A percentile compares a stretch with the other conserved stretches of the same genome.
phyloP scores from a whole-genome alignment of 2,113 vertebrate genomes.

The Sceloporus undulatus region DNA sequence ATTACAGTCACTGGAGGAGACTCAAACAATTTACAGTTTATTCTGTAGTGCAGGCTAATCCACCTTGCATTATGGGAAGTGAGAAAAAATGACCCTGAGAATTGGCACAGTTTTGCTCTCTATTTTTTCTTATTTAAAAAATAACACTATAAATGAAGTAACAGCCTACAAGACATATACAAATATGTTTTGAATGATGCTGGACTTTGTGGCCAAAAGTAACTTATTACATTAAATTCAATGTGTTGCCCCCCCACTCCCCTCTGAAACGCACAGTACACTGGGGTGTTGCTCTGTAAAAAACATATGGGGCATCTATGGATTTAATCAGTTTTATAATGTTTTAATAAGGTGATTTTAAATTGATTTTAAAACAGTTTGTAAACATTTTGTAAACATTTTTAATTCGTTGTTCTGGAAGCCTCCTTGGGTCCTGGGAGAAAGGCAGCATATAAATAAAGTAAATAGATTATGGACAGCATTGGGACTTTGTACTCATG shows the following conservation, averaged over 20 bases:
- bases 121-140: too few relatives aligned
- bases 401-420: too few relatives aligned
- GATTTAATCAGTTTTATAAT: too few relatives aligned
- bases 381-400: too few relatives aligned
- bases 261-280: too few relatives aligned
- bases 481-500: neutral
- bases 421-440: too few relatives aligned
- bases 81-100: conserved; percentile 16
- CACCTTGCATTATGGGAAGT: neutral
- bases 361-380: too few relatives aligned
- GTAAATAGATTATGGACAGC: too few relatives aligned
- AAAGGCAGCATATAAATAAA: too few relatives aligned
- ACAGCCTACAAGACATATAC: neutral
- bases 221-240: neutral
- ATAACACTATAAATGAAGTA: neutral
- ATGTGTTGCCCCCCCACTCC: neutral
- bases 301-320: too few relatives aligned
- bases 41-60: conserved; percentile 14
- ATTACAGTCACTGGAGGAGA: conserved; percentile 34
- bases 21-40: neutral
- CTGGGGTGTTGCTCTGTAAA: conserved; percentile 4
- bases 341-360: too few relatives aligned
- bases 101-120: neutral
- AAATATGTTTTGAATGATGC: conserved; percentile 14
- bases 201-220: neutral